Conservation (phyloP, 2,888 invertebrate species). For the Drosophila meridiana region DNA sequence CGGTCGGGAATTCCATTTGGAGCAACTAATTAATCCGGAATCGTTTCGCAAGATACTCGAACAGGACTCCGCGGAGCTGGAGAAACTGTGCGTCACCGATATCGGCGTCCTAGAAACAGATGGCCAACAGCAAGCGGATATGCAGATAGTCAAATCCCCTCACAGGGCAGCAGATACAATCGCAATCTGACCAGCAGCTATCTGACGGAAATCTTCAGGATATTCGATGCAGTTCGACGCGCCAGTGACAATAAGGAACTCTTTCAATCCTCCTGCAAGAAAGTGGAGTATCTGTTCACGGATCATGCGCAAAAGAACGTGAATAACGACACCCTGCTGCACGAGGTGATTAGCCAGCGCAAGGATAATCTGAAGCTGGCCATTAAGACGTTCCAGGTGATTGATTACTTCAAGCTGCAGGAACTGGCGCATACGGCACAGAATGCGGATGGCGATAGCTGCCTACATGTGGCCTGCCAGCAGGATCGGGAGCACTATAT, state of each 20-base stretch:
- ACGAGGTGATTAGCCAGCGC: conserved; percentile 79
- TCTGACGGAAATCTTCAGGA: conserved; percentile 52
- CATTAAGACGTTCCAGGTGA: conserved; percentile 76
- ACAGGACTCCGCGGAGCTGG: conserved; percentile 54
- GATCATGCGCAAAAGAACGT: conserved; percentile 68
- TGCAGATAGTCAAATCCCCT: neutral
- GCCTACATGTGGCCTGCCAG: conserved; percentile 86
- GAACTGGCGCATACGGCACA: conserved; percentile 84
- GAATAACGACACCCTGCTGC: conserved; percentile 78
- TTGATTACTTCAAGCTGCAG: conserved; percentile 78
- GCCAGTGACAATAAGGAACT: conserved; percentile 26
- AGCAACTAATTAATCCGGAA: conserved; percentile 48
- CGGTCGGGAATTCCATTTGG: conserved; percentile 58
- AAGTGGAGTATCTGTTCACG: conserved; percentile 66
- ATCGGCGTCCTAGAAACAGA: conserved; percentile 50
- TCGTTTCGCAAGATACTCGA: conserved; percentile 47
- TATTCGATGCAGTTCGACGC: conserved; percentile 45
- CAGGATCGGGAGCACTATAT: conserved; percentile 79
- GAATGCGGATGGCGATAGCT: conserved; percentile 86
- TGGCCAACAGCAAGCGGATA: conserved; percentile 43
- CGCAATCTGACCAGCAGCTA: conserved; percentile 32
- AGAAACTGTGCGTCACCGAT: conserved; percentile 42
- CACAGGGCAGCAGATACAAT: conserved; percentile 4
- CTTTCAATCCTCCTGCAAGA: conserved; percentile 9
- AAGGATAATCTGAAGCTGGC: conserved; percentile 72